These are phyloP conservation scores for Lagria hirta DNA, from an alignment of 2,888 invertebrate species.

Conservation along the genomic window DNA sequence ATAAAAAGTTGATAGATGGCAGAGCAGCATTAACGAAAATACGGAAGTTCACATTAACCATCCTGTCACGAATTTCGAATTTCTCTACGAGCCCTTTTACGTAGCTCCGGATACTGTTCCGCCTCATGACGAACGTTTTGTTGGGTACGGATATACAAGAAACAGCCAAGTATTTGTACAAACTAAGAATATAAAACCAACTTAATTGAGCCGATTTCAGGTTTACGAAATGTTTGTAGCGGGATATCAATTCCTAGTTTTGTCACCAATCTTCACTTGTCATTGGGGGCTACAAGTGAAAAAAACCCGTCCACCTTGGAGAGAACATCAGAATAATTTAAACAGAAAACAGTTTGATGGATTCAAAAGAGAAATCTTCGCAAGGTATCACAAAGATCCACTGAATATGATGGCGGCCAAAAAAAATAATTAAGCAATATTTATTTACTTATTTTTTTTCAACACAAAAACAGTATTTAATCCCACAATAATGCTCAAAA, in stretches of 20 bases:
- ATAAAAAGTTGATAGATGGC: slow-evolving; percentile 56
- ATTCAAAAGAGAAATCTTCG: slow-evolving; percentile 81
- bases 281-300: slow-evolving; percentile 88
- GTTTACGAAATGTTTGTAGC: slow-evolving; percentile 91
- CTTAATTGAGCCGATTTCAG: slow-evolving; percentile 60
- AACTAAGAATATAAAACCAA: slow-evolving; percentile 1
- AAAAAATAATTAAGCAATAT: slow-evolving; percentile 17
- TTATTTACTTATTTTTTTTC: too few relatives aligned
- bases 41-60: slow-evolving; percentile 75
- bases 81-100: slow-evolving; percentile 91
- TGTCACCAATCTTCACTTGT: slow-evolving; percentile 85
- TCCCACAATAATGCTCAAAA: too few relatives aligned
- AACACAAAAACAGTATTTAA: too few relatives aligned
- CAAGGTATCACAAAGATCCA: slow-evolving; percentile 71
- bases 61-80: slow-evolving; percentile 79
- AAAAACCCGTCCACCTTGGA: slow-evolving; percentile 77
- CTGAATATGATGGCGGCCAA: slow-evolving; percentile 54
- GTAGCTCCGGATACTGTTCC: slow-evolving; percentile 81
- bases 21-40: slow-evolving; percentile 62
- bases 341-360: slow-evolving; percentile 80
- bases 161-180: slow-evolving; percentile 75
- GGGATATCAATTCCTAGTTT: slow-evolving; percentile 83
- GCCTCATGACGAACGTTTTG: slow-evolving; percentile 83
- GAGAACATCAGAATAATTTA: slow-evolving; percentile 81
- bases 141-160: slow-evolving; percentile 89